Conservation (phyloP, 2,888 invertebrate genomes). For the Cryptocheilus praepositus region DNA sequence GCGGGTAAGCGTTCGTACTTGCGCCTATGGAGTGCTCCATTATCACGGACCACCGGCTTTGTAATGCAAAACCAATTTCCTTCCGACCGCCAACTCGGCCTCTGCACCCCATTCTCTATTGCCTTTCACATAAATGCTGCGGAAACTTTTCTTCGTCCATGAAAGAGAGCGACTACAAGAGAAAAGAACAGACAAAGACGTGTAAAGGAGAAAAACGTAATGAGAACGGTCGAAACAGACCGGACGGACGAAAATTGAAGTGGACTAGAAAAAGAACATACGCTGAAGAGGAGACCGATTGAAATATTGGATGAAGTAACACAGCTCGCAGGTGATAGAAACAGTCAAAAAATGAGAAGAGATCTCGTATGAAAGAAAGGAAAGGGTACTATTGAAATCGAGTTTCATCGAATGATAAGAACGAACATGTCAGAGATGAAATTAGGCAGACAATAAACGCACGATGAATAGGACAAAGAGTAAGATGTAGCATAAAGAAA, state of each 20-base stretch:
- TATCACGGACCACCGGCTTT: constrained; percentile 51
- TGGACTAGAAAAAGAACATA: background rate
- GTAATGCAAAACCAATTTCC: constrained; percentile 58
- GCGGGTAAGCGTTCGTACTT: constrained; percentile 44
- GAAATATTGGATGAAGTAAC: background rate
- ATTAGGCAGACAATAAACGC: too few species aligned
- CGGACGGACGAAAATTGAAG: background rate
- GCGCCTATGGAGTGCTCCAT: constrained; percentile 41
- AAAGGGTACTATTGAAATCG: too few species aligned
- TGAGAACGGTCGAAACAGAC: background rate
- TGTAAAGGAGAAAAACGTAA: background rate
- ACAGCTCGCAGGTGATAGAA: background rate
- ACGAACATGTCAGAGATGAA: too few species aligned
- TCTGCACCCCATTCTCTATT: background rate
- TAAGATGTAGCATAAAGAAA: too few species aligned
- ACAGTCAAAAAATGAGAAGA: too few species aligned
- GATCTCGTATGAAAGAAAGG: too few species aligned
- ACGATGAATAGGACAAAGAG: too few species aligned
- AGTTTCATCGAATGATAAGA: too few species aligned
- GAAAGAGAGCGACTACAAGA: background rate
- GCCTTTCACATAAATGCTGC: constrained; percentile 14
- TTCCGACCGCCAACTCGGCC: constrained; percentile 14
- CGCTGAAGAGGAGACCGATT: background rate
- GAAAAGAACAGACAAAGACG: background rate
- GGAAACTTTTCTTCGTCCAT: constrained; percentile 23